Evolutionary conservation across 2,113 vertebrate genomes (phyloP).

Genomic region (Podarcis raffonei): DNA sequence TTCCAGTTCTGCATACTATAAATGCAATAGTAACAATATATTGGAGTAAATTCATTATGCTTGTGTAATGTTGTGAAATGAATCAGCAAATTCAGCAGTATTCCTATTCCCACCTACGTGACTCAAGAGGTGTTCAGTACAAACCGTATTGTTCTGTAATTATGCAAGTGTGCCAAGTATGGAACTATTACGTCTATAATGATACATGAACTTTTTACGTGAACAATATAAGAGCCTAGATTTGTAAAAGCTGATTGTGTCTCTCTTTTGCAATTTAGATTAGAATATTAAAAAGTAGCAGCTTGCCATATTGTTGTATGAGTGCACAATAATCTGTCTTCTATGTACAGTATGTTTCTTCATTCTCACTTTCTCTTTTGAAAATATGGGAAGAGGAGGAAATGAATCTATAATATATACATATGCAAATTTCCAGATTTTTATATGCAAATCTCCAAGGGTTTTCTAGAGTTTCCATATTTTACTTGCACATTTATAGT

Average conservation of each 20-base stretch:
- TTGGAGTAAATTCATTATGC: neutral
- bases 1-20: neutral
- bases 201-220: neutral
- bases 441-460: constrained; percentile 20
- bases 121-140: neutral
- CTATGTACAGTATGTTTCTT: constrained; percentile 2
- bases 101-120: neutral
- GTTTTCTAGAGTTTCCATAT: constrained; percentile 52
- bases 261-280: constrained; percentile 23
- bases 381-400: constrained; percentile 35
- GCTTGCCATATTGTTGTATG: neutral
- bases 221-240: neutral
- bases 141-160: neutral
- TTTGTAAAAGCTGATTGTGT: constrained; percentile 9
- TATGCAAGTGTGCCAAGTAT: neutral
- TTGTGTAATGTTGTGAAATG: neutral
- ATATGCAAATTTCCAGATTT: constrained; percentile 52
- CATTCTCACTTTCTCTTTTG: constrained; percentile 32
- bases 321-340: neutral
- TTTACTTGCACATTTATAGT: constrained; percentile 58
- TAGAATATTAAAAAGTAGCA: constrained; percentile 11
- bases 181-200: neutral
- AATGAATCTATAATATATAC: constrained; percentile 40
- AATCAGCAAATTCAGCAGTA: neutral
- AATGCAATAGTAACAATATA: neutral